Conservation (phyloP, 2,797 vertebrate genomes). For the Pelodytes ibericus region DNA sequence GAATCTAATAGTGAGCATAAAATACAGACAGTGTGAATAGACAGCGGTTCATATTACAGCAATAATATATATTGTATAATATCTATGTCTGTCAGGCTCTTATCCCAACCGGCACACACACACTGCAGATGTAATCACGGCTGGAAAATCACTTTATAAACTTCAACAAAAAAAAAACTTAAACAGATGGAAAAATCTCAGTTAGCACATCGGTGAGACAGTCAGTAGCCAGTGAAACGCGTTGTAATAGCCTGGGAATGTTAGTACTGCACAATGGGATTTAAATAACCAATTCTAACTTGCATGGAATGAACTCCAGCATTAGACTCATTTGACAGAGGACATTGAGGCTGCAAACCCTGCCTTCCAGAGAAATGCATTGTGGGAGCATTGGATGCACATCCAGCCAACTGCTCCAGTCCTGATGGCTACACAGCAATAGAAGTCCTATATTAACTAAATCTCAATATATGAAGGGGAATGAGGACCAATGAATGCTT, state of each 20-base stretch:
- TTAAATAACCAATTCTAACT: too few species aligned
- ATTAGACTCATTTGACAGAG: too few species aligned
- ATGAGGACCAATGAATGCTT: too few species aligned
- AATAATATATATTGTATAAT: constrained; percentile 28
- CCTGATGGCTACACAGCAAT: too few species aligned
- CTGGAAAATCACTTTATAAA: constrained; percentile 51
- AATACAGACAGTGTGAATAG: background rate
- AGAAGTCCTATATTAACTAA: too few species aligned
- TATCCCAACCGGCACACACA: background rate
- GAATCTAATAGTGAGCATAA: background rate
- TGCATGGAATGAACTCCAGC: too few species aligned
- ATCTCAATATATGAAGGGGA: too few species aligned
- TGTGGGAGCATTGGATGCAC: too few species aligned
- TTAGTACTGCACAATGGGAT: too few species aligned
- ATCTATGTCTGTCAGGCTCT: constrained; percentile 22
- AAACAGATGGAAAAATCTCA: constrained; percentile 40
- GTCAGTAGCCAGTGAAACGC: background rate
- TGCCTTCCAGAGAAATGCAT: too few species aligned
- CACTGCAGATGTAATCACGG: constrained; percentile 34
- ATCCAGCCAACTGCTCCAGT: too few species aligned
- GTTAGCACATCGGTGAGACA: background rate
- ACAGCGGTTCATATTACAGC: constrained; percentile 20
- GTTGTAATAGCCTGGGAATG: background rate
- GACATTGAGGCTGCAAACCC: too few species aligned
- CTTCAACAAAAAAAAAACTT: constrained; percentile 16